Evolutionary conservation across 2,888 invertebrate genomes (phyloP).

Genomic region (Gasteruption jaculator): DNA sequence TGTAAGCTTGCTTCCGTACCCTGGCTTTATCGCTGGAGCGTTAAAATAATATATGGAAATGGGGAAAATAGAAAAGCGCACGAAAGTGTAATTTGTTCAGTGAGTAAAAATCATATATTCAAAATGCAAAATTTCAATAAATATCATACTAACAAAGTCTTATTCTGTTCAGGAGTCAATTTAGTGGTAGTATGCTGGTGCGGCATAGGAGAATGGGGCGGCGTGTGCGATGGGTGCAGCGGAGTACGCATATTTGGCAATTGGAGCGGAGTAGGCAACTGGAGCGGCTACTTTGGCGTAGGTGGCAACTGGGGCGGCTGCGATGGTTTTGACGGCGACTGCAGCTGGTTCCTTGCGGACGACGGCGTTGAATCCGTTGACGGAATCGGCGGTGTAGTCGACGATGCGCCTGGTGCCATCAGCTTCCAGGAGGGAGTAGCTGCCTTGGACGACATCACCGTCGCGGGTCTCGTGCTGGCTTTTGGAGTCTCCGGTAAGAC

Average conservation of each 20-base stretch:
- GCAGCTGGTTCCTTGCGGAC: conserved; percentile 35
- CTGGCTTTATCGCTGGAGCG: too few species aligned
- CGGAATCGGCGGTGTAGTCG: conserved; percentile 33
- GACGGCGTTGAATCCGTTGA: conserved; percentile 37
- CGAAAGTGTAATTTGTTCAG: too few species aligned
- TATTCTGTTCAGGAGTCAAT: too few species aligned
- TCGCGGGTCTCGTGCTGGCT: conserved; percentile 34
- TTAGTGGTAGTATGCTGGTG: conserved; percentile 43
- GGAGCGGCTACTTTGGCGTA: conserved; percentile 28
- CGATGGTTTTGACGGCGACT: conserved; percentile 34
- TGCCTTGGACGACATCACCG: conserved; percentile 35
- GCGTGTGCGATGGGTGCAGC: conserved; percentile 22
- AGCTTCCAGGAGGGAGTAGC: conserved; percentile 33
- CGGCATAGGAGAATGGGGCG: conserved; percentile 22
- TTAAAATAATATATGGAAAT: too few species aligned
- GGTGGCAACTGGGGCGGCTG: conserved; percentile 52
- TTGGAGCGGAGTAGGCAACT: conserved; percentile 16
- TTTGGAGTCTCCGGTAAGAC: conserved; percentile 34
- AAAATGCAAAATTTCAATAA: too few species aligned
- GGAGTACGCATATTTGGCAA: conserved; percentile 25
- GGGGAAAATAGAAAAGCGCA: too few species aligned
- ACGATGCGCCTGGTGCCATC: conserved; percentile 32
- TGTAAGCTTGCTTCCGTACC: too few species aligned
- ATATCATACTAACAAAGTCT: too few species aligned
- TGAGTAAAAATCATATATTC: too few species aligned